These are phyloP conservation scores for Pasiphila rectangulata DNA, from an alignment of 2,888 invertebrate genomes.

Conservation along the genomic window DNA sequence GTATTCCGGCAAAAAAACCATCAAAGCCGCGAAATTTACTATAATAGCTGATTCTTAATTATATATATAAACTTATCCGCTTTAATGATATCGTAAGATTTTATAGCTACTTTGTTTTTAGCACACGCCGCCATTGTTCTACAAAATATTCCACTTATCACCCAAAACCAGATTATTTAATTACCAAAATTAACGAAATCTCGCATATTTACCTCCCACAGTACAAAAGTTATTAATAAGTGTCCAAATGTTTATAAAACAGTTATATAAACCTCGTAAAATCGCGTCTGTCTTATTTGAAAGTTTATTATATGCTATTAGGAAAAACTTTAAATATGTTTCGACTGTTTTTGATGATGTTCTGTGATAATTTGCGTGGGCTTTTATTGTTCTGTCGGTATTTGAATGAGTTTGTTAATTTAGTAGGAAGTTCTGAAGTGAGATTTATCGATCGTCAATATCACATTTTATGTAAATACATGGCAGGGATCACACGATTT, in stretches of 20 bases:
- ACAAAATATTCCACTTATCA: conserved; percentile 20
- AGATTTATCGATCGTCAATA: conserved; percentile 16
- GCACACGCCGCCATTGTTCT: conserved; percentile 20
- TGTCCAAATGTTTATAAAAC: conserved; percentile 44
- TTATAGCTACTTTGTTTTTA: not conserved
- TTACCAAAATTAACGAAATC: conserved; percentile 13
- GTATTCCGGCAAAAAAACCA: too few relatives aligned
- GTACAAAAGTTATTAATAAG: conserved; percentile 26
- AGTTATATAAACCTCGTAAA: conserved; percentile 53
- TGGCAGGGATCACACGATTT: not conserved
- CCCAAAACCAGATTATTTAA: conserved; percentile 4
- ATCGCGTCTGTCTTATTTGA: conserved; percentile 45
- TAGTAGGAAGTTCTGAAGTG: conserved; percentile 23
- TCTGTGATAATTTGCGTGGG: conserved; percentile 35
- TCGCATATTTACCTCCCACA: conserved; percentile 33
- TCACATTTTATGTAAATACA: conserved; percentile 10
- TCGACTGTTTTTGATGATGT: conserved; percentile 43
- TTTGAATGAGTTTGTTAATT: conserved; percentile 31
- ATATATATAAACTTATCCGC: not conserved
- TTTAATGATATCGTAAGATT: not conserved
- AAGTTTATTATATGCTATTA: conserved; percentile 47
- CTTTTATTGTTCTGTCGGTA: conserved; percentile 31
- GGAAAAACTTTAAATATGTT: conserved; percentile 40
- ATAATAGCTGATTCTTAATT: not conserved
- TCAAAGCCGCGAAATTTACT: not conserved